Base-by-base conservation (phyloP, 2,113 vertebrate species). In the Tychaedon coryphoeus region DNA sequence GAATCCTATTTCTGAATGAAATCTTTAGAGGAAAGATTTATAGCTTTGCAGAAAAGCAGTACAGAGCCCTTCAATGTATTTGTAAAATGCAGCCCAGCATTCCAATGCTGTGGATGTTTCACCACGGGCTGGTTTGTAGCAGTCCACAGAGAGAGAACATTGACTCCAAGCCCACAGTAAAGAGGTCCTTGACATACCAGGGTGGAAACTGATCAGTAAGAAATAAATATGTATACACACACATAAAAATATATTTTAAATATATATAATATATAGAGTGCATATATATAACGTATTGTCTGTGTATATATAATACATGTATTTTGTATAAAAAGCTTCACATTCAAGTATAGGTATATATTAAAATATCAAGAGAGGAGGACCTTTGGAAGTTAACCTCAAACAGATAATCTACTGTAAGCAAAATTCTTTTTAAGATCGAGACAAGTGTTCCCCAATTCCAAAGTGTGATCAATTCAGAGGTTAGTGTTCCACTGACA, bases 311-410 rank as follows among this genome's bases (percentile, higher is more conserved):
- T 91, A 94, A 74, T 50, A 82, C 57, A 83, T 73, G 47, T 53
- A 62, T 75, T 91, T 71, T 77, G 56, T 90, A 96, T 80, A 95
- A 96, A 97, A 90, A 90, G 47, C 19, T 87, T 82, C 87, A 86
- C 70, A 75, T 96, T 97, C 94, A 93, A 90, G 85, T 88, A 94
- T 51, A 94, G 50, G 33, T 22, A 86, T 36, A 60, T 86, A 94
- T 70, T 88, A 89, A 94, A 94, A 87, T 65, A 88, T 47, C 51
- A 74, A 58, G 69, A 95, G 54, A 88, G 76, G 60, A 74, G 85
- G 64, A 81, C 18, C 9, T 94, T 88, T 83, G 74, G 86, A 80
- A 67, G 64, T 72, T 69, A 71, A 61, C 36, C 12, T 87, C 82
- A 67, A 86, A 80, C 16, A 94, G 28, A 83, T 19, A 62, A 40